These are phyloP conservation scores for Perca flavescens DNA, from an alignment of 2,113 vertebrate species.

Conservation along the genomic window DNA sequence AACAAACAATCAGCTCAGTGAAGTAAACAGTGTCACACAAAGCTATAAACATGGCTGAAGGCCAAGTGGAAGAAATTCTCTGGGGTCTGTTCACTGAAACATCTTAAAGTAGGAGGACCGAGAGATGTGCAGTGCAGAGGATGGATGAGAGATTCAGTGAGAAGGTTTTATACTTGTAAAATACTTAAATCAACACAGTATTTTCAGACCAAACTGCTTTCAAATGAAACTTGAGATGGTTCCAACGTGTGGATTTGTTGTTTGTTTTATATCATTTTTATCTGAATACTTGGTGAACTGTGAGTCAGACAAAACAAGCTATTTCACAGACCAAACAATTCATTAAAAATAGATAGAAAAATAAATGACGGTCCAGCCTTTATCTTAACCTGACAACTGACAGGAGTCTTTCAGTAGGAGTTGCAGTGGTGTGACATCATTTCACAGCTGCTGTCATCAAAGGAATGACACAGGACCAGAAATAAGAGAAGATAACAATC, in stretches of 20 bases:
- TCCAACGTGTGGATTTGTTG: neutral
- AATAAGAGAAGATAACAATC: neutral
- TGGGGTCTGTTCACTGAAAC: constrained; percentile 1
- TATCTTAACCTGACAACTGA: neutral
- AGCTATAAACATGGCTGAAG: constrained; percentile 34
- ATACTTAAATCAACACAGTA: no score
- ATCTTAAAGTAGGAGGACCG: neutral
- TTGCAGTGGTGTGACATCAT: neutral
- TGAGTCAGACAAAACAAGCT: neutral
- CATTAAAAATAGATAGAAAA: neutral
- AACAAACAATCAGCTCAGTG: constrained; percentile 21
- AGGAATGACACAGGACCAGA: no score
- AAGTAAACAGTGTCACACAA: constrained; percentile 20
- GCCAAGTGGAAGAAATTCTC: constrained; percentile 19
- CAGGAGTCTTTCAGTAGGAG: neutral
- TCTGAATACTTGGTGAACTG: neutral
- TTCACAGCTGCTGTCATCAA: neutral
- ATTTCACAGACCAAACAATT: neutral
- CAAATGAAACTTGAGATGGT: neutral
- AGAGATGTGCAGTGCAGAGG: neutral
- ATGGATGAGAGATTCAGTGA: neutral
- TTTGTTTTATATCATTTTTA: neutral
- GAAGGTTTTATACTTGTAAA: neutral
- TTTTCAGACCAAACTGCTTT: neutral
- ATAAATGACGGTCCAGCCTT: neutral